Evolutionary conservation across 2,888 invertebrate genomes (phyloP), one percentile per base, ranked within the genome.

Genomic region (Heliconius ethilla): DNA sequence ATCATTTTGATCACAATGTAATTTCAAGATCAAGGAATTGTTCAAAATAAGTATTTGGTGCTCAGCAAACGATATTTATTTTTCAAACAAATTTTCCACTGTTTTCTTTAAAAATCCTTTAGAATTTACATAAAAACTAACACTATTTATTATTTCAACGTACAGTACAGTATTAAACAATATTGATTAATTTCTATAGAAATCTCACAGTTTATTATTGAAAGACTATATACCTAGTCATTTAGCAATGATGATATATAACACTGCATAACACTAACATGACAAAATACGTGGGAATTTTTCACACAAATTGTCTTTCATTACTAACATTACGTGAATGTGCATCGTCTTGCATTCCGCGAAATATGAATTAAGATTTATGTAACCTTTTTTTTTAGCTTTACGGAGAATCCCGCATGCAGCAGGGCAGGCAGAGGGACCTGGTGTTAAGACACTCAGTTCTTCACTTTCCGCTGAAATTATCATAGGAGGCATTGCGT

Each of bases 261-360:
- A 77, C 63, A 55, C 37, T 77, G 67, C 67, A 73, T 63, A 76
- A 76, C 69, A 74, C 69, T 29, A 33, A 62, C 76, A 62, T 40
- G 77, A 76, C 74, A 78, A 70, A 75, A 79, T 78, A 82, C 89
- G 89, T 89, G 89, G 86, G 89, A 89, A 87, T 80, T 80, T 78
- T 82, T 83, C 83, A 81, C 80, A 82, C 79, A 81, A 73, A 75
- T 65, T 75, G 55, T 75, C 27, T 78, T 79, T 73, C 69, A 66
- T 45, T 79, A 73, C 72, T 75, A 40, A 75, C 75, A 63, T 72
- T 76, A 78, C 78, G 65, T 78, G 75, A 76, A 67, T 72, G 55
- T 75, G 63, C 37, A 70, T 65, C 72, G 75, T 75, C 76, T 72
- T 77, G 66, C 72, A 77, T 80, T 79, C 80, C 65, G 75, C 73